Evolutionary conservation across 2,797 vertebrate genomes (phyloP).

Genomic region (Pogonophryne albipinna): DNA sequence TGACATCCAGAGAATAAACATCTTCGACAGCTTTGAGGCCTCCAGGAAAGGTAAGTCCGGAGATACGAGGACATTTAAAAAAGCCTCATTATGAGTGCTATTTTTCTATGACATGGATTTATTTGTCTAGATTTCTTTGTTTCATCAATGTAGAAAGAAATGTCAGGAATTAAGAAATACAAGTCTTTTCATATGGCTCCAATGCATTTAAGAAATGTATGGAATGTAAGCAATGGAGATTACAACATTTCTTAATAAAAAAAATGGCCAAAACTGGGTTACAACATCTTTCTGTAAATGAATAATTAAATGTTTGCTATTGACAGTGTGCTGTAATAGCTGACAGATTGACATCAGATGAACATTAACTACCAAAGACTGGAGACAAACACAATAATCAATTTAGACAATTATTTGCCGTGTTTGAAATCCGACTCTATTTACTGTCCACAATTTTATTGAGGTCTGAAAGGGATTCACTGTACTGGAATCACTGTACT

Average conservation of each 20-base stretch:
- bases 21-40: constrained; percentile 99
- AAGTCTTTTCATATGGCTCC: background rate
- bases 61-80: background rate
- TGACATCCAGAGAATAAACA: constrained; percentile 99
- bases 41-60: constrained; percentile 94
- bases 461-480: background rate
- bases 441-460: background rate
- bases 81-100: background rate
- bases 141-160: background rate
- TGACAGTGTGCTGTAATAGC: constrained; percentile 2
- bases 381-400: constrained; percentile 19
- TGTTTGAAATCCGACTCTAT: constrained; percentile 5
- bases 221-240: background rate
- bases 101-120: background rate
- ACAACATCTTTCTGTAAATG: constrained; percentile 2
- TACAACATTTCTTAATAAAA: background rate
- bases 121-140: background rate
- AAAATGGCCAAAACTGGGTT: background rate
- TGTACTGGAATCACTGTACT: too few relatives aligned
- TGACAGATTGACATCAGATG: constrained; percentile 20
- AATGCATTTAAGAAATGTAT: background rate
- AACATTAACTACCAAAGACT: constrained; percentile 13
- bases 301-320: constrained; percentile 3
- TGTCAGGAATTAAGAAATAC: background rate
- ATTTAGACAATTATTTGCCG: background rate